These are phyloP conservation scores for Sarcophaga subvicina DNA, from an alignment of 2,888 invertebrate genomes.

Conservation along the genomic window DNA sequence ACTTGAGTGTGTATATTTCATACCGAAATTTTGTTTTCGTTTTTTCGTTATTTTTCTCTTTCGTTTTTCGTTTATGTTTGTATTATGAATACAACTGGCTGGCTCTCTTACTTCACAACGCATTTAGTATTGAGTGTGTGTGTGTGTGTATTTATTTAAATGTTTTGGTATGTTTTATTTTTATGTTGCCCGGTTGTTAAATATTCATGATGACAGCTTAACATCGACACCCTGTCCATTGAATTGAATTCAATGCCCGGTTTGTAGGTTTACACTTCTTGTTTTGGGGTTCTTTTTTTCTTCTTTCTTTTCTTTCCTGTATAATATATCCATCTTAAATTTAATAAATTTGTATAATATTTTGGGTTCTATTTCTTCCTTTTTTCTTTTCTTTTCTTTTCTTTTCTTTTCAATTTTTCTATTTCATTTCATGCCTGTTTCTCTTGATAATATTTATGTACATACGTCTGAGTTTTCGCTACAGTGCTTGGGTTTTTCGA, in stretches of 20 bases:
- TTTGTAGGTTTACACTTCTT: neutral
- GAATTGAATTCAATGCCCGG: conserved; percentile 47
- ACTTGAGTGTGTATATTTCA: neutral
- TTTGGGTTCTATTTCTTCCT: neutral
- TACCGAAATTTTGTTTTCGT: no score
- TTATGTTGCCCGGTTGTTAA: neutral
- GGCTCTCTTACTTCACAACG: neutral
- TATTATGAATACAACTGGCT: no score
- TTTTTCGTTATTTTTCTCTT: no score
- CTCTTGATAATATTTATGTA: neutral
- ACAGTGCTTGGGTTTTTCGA: neutral
- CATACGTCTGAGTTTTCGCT: neutral
- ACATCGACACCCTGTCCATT: conserved; percentile 31
- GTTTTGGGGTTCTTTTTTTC: neutral
- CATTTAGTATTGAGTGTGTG: neutral
- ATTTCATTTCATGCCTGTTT: neutral
- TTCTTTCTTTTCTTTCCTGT: neutral
- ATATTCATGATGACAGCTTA: conserved; percentile 35
- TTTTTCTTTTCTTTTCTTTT: neutral
- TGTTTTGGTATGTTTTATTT: neutral
- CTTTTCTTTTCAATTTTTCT: neutral
- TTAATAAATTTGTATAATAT: conserved; percentile 7
- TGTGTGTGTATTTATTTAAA: neutral
- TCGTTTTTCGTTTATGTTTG: no score
- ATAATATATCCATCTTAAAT: neutral